Conservation (phyloP, 2,113 vertebrate species). For the Vanacampus margaritifer region DNA sequence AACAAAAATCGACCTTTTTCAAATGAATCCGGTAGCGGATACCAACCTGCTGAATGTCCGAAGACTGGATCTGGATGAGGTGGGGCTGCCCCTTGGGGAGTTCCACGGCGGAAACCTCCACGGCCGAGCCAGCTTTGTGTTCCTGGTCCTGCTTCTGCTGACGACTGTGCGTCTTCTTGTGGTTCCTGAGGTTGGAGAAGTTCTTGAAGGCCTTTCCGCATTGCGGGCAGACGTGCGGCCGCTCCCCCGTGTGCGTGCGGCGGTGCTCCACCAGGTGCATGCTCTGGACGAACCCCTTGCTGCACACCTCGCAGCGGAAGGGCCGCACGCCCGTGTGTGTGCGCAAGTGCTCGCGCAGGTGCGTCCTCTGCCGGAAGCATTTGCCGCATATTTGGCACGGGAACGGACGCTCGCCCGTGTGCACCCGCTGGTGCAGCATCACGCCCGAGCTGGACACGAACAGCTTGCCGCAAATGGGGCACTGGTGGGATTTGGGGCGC, state of each 20-base stretch:
- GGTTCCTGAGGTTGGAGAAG: constrained; percentile 86
- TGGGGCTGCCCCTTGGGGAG: constrained; percentile 60
- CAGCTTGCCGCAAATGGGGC: constrained; percentile 77
- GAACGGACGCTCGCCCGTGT: constrained; percentile 77
- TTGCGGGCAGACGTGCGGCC: constrained; percentile 77
- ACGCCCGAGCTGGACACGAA: constrained; percentile 85
- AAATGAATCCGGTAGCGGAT: too few species aligned
- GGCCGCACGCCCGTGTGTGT: constrained; percentile 84
- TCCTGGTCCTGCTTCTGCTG: constrained; percentile 57
- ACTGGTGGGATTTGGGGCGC: constrained; percentile 75
- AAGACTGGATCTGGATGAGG: constrained; percentile 73
- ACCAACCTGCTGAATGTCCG: constrained; percentile 67
- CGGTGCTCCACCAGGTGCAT: constrained; percentile 87
- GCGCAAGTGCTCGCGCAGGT: constrained; percentile 86
- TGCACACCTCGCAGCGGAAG: constrained; percentile 80
- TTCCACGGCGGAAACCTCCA: constrained; percentile 51
- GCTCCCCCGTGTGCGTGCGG: constrained; percentile 81
- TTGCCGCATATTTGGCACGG: constrained; percentile 82
- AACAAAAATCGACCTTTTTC: too few species aligned
- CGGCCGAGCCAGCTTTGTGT: constrained; percentile 40
- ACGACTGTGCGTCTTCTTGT: constrained; percentile 81
- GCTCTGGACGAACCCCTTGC: constrained; percentile 84
- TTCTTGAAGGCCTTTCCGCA: constrained; percentile 87
- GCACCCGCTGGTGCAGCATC: constrained; percentile 82
- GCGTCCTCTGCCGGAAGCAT: constrained; percentile 85